Evolutionary conservation across 37 sponge, comb jelly and placozoan genomes (phyloP).

Genomic region (Cladorhizidae sp.): DNA sequence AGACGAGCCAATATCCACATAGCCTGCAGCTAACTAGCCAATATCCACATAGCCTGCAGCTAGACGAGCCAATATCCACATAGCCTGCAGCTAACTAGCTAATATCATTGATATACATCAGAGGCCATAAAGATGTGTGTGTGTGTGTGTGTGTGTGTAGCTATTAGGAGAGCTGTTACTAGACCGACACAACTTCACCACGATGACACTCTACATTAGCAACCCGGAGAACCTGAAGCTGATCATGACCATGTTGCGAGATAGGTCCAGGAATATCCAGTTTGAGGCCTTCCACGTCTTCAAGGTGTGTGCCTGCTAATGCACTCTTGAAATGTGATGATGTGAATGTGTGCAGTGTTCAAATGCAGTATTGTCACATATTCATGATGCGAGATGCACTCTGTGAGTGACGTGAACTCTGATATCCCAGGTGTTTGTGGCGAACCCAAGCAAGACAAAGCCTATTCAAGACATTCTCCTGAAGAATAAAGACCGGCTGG

Average conservation of each 20-base stretch:
- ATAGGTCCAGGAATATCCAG: conserved; percentile 91
- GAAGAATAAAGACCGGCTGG: conserved; percentile 91
- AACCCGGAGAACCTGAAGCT: conserved; percentile 97
- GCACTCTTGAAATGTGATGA: background rate
- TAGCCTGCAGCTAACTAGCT: too few species aligned
- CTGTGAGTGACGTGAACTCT: background rate
- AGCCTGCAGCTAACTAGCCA: too few species aligned
- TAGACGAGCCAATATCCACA: too few species aligned
- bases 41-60: too few species aligned
- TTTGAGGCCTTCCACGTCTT: conserved; percentile 99
- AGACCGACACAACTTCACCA: conserved; percentile 97
- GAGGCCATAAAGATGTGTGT: too few species aligned
- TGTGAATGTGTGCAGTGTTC: background rate
- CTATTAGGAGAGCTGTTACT: conserved; percentile 95
- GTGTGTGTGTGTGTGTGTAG: conserved; percentile 34
- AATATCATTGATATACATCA: too few species aligned
- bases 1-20: too few species aligned
- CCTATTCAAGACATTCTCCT: conserved; percentile 91
- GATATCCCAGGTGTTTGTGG: conserved; percentile 92
- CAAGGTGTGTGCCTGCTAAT: conserved; percentile 66
- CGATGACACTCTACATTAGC: conserved; percentile 94
- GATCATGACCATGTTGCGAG: conserved; percentile 96
- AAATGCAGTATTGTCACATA: background rate
- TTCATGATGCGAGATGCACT: background rate
- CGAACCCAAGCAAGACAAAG: conserved; percentile 97